Conservation (phyloP, 1,140 invertebrate genomes). For the Oryctes rhinoceros region DNA sequence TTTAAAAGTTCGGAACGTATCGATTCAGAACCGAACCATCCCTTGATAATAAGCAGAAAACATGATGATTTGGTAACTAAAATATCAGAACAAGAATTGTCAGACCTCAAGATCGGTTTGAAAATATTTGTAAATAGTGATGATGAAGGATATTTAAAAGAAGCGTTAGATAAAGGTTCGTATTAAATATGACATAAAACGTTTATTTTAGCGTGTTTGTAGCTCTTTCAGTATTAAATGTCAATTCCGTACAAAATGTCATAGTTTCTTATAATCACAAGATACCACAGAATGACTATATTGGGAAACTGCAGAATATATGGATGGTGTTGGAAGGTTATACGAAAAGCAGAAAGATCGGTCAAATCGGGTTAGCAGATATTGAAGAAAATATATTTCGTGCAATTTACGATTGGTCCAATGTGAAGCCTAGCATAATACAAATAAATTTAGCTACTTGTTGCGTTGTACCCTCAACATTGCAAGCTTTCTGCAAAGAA, state of each 20-base stretch:
- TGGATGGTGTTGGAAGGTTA: conserved; percentile 80
- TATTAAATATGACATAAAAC: conserved; percentile 7
- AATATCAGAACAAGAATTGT: conserved; percentile 68
- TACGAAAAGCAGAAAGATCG: conserved; percentile 71
- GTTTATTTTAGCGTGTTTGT: conserved; percentile 56
- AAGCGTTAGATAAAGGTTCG: conserved; percentile 69
- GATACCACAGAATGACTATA: conserved; percentile 64
- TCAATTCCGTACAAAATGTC: conserved; percentile 76
- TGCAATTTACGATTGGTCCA: conserved; percentile 79
- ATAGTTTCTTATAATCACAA: conserved; percentile 74
- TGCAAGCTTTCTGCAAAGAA: conserved; percentile 89
- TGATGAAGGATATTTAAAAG: conserved; percentile 62
- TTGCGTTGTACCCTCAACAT: conserved; percentile 91
- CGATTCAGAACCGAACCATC: conserved; percentile 57
- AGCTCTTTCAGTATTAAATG: conserved; percentile 73
- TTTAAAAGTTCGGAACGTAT: conserved; percentile 60
- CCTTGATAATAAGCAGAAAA: conserved; percentile 61
- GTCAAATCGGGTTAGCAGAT: conserved; percentile 87
- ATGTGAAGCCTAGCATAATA: conserved; percentile 88
- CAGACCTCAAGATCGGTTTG: conserved; percentile 72
- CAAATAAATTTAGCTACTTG: conserved; percentile 96
- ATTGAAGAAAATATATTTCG: conserved; percentile 83
- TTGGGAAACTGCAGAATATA: conserved; percentile 73
- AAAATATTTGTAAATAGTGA: conserved; percentile 72
- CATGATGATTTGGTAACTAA: conserved; percentile 68